phyloP scores from a whole-genome alignment of 2,888 invertebrate genomes.

The Zhuqinia jingwanae region DNA sequence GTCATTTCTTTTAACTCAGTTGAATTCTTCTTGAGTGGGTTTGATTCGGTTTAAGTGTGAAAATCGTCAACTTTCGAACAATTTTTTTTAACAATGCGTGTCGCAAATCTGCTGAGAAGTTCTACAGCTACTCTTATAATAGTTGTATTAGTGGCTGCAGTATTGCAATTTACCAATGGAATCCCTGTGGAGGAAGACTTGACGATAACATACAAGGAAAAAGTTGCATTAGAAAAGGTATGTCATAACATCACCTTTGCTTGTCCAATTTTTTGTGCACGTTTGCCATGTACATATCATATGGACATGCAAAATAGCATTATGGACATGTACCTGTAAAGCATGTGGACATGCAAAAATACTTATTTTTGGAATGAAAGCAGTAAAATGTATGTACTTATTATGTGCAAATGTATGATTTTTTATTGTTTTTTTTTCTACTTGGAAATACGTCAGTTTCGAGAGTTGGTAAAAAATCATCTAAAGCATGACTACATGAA shows the following conservation, averaged over 20 bases:
- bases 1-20: too few relatives aligned
- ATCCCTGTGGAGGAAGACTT: slow-evolving; percentile 69
- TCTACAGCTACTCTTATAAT: background rate
- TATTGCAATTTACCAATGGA: background rate
- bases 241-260: too few relatives aligned
- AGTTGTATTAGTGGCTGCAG: background rate
- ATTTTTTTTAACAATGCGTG: background rate
- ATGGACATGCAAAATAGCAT: too few relatives aligned
- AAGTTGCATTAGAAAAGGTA: slow-evolving; percentile 66
- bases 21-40: too few relatives aligned
- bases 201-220: slow-evolving; percentile 66
- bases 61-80: too few relatives aligned
- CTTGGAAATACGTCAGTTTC: slow-evolving; percentile 39
- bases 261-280: too few relatives aligned
- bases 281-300: too few relatives aligned
- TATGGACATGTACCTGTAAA: too few relatives aligned
- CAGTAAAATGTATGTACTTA: too few relatives aligned
- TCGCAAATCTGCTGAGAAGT: background rate
- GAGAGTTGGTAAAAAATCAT: slow-evolving; percentile 32
- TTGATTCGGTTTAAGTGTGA: too few relatives aligned
- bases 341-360: too few relatives aligned
- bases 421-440: background rate
- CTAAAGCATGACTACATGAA: slow-evolving; percentile 62
- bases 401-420: background rate
- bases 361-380: too few relatives aligned